Evolutionary conservation across 2,888 invertebrate species (phyloP).

Genomic region (Ophioninae sp.): DNA sequence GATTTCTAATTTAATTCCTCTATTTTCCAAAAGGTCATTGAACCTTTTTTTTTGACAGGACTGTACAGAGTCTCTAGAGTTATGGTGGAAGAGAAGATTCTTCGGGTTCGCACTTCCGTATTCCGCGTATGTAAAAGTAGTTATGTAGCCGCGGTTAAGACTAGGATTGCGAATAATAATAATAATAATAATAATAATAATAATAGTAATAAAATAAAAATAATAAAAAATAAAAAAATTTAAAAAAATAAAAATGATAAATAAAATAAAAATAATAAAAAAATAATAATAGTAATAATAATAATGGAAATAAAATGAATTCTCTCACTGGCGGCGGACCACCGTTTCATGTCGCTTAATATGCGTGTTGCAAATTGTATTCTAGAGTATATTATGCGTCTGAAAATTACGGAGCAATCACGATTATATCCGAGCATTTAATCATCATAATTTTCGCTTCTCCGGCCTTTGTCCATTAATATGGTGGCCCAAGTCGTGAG

Average conservation of each 20-base stretch:
- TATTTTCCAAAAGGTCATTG: neutral
- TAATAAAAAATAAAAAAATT: too few relatives aligned
- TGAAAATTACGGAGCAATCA: constrained; percentile 50
- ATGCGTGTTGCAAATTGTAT: constrained; percentile 22
- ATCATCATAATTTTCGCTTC: constrained; percentile 34
- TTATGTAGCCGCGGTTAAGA: constrained; percentile 19
- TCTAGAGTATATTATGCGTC: constrained; percentile 36
- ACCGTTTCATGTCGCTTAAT: constrained; percentile 28
- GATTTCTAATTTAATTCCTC: neutral
- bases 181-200: constrained; percentile 8
- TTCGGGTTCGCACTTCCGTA: constrained; percentile 31
- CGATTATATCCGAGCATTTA: constrained; percentile 40
- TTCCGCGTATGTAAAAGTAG: constrained; percentile 4
- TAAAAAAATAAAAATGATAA: constrained; percentile 15
- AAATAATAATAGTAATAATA: constrained; percentile 9
- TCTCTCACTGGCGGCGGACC: constrained; percentile 7
- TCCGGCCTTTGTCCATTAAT: constrained; percentile 7
- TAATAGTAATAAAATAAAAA: constrained; percentile 35
- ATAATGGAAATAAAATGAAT: constrained; percentile 32
- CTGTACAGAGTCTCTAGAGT: neutral
- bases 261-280: constrained; percentile 11
- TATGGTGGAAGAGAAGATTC: constrained; percentile 4
- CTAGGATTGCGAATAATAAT: constrained; percentile 34
- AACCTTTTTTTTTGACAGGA: neutral
- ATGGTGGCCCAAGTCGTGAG: neutral